A percentile compares a stretch with the other conserved stretches of the same genome.
These are phyloP conservation scores for Brachypteracias leptosomus DNA, from an alignment of 2,113 vertebrate genomes.

Conservation along the genomic window DNA sequence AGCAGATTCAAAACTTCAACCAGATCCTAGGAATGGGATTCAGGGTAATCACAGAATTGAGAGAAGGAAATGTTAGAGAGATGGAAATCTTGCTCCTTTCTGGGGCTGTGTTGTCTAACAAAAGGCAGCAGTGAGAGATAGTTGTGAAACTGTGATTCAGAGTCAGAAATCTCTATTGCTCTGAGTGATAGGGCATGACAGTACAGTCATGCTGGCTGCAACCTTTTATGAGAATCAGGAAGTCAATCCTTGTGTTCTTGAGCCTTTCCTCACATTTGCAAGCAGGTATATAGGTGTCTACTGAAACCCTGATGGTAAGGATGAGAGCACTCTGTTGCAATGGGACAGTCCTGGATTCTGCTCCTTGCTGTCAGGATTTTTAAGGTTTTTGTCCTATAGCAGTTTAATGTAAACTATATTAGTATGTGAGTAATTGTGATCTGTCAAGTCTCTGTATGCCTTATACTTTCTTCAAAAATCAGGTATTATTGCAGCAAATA, in stretches of 20 bases:
- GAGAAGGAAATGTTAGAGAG: not conserved
- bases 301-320: not conserved
- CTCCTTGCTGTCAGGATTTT: not conserved
- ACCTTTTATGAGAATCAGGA: not conserved
- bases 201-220: fast-evolving
- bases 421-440: not conserved
- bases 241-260: not conserved
- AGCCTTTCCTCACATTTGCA: not conserved
- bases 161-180: not conserved
- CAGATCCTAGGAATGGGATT: not conserved
- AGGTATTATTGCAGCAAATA: not conserved
- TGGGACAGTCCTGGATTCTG: not conserved
- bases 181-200: not conserved
- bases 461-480: not conserved
- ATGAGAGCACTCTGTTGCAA: not conserved
- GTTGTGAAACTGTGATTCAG: not conserved
- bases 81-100: not conserved
- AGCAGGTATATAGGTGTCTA: not conserved
- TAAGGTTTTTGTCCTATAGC: not conserved
- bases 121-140: not conserved
- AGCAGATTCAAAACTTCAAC: not conserved
- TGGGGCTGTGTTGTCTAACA: not conserved
- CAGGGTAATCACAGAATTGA: not conserved
- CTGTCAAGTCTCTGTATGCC: not conserved
- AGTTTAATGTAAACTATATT: not conserved